Conservation (phyloP, 2,888 invertebrate genomes). For the Heliconius sara region DNA sequence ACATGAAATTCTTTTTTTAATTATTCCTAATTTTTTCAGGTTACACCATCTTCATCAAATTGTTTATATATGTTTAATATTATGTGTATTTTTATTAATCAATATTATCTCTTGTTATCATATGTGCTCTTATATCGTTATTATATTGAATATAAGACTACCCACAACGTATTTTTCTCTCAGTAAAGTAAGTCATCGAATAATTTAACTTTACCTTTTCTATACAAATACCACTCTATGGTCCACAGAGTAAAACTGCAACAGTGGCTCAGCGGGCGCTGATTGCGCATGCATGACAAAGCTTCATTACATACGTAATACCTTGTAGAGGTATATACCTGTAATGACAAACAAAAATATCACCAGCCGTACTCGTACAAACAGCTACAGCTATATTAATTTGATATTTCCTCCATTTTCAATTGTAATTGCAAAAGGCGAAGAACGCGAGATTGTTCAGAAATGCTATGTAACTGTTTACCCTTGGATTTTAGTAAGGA, state of each 20-base stretch:
- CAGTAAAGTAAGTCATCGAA: neutral
- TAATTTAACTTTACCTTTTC: slow-evolving; percentile 6
- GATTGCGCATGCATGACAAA: slow-evolving; percentile 79
- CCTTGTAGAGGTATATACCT: slow-evolving; percentile 35
- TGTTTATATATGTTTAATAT: neutral
- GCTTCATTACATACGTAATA: slow-evolving; percentile 55
- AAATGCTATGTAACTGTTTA: neutral
- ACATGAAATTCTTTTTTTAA: neutral
- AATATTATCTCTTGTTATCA: neutral
- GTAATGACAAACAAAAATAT: slow-evolving; percentile 30
- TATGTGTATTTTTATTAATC: neutral
- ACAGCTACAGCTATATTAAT: slow-evolving; percentile 22
- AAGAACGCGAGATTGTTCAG: slow-evolving; percentile 9
- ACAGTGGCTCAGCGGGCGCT: slow-evolving; percentile 71
- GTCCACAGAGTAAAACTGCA: slow-evolving; percentile 63
- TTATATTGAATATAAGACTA: neutral
- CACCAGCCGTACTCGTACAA: neutral
- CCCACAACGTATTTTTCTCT: no score
- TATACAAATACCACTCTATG: neutral
- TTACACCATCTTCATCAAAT: neutral
- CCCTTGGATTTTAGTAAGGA: neutral
- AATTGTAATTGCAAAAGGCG: slow-evolving; percentile 19
- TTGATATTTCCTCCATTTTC: slow-evolving; percentile 24
- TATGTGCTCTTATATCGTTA: neutral
- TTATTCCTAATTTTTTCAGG: no score